Conservation (phyloP, 1,140 invertebrate species). For the Danaus plexippus region DNA sequence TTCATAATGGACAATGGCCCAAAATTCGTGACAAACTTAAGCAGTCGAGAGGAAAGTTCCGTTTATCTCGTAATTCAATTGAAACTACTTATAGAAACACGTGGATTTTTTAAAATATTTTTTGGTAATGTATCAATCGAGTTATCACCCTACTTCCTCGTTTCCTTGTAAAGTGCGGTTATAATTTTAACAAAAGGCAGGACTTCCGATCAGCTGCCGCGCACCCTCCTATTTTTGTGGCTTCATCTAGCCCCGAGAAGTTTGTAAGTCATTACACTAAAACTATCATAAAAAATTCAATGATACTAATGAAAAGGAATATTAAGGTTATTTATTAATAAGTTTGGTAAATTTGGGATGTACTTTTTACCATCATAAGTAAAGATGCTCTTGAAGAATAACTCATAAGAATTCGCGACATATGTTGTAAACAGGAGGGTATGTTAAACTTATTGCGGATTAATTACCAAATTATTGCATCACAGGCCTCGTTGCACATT, state of each 20-base stretch:
- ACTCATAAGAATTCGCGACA: slow-evolving; percentile 29
- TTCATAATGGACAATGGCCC: slow-evolving; percentile 53
- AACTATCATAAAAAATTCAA: too few relatives aligned
- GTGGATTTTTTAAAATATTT: too few relatives aligned
- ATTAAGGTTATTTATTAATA: too few relatives aligned
- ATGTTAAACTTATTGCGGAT: slow-evolving; percentile 37
- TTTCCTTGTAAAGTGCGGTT: slow-evolving; percentile 43
- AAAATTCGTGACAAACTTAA: slow-evolving; percentile 38
- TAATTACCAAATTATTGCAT: slow-evolving; percentile 46
- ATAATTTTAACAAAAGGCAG: slow-evolving; percentile 58
- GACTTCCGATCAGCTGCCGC: slow-evolving; percentile 67
- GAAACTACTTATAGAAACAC: too few relatives aligned
- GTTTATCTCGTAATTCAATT: too few relatives aligned
- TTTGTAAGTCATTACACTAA: slow-evolving; percentile 17
- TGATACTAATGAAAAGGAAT: too few relatives aligned
- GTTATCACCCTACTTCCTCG: slow-evolving; percentile 48
- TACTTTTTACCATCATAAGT: too few relatives aligned
- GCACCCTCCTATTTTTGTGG: slow-evolving; percentile 52
- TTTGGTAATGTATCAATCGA: too few relatives aligned
- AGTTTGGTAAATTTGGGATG: too few relatives aligned
- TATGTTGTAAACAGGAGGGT: slow-evolving; percentile 43
- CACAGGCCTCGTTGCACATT: slow-evolving; percentile 38
- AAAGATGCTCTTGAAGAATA: too few relatives aligned
- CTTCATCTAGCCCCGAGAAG: slow-evolving; percentile 57
- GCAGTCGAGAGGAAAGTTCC: slow-evolving; percentile 22